These are phyloP conservation scores for Burhinus bistriatus DNA, from an alignment of 2,113 vertebrate species.

Conservation along the genomic window DNA sequence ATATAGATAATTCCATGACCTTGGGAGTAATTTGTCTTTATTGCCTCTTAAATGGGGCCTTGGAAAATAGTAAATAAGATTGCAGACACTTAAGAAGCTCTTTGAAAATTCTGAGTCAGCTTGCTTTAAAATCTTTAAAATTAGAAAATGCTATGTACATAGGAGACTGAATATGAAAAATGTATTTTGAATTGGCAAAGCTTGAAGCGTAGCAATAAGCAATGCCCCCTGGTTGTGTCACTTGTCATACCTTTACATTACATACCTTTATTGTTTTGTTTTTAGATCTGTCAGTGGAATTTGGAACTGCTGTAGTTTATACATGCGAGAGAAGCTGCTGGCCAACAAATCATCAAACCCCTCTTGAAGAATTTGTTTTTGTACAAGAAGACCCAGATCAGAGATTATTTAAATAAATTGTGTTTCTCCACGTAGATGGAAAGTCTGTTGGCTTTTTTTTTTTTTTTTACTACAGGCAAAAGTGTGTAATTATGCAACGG, in stretches of 20 bases:
- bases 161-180: not conserved
- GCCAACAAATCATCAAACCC: constrained; percentile 62
- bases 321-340: constrained; percentile 87
- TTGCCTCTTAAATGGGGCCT: not conserved
- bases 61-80: not conserved
- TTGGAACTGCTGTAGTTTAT: constrained; percentile 82
- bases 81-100: not conserved
- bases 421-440: constrained; percentile 9
- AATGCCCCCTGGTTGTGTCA: not conserved
- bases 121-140: not conserved
- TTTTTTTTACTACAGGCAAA: not conserved
- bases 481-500: not conserved
- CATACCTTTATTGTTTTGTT: not conserved
- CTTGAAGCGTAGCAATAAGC: not conserved
- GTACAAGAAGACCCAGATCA: constrained; percentile 87
- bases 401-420: constrained; percentile 77
- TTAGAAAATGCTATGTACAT: not conserved
- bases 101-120: not conserved
- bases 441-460: not conserved
- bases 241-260: not conserved
- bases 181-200: not conserved
- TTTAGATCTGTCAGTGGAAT: constrained; percentile 79
- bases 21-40: not conserved
- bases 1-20: too few relatives aligned
- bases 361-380: constrained; percentile 80